These are phyloP conservation scores for Clusia tigrina DNA, from an alignment of 2,888 invertebrate species.

Conservation along the genomic window DNA sequence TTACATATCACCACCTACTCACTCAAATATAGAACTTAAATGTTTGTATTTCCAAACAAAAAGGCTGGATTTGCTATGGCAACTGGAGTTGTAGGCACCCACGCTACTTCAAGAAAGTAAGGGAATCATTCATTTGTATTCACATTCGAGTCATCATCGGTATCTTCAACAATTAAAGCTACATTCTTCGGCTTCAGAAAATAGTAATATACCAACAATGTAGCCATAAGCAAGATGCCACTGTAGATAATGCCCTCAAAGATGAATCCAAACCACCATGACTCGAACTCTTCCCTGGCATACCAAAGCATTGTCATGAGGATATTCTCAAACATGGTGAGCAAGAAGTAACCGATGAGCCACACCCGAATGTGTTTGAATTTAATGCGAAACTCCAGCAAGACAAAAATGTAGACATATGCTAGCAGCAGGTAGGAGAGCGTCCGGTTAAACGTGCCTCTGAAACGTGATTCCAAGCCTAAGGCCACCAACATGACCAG, in stretches of 20 bases:
- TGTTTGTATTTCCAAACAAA: too few species aligned
- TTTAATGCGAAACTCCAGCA: conserved; percentile 81
- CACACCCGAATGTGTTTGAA: conserved; percentile 77
- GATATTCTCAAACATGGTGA: conserved; percentile 74
- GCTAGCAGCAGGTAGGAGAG: conserved; percentile 76
- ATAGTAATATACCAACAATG: conserved; percentile 72
- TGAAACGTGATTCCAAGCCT: conserved; percentile 70
- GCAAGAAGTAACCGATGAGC: conserved; percentile 73
- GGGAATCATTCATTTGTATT: too few species aligned
- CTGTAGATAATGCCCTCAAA: conserved; percentile 71
- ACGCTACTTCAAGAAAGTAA: too few species aligned
- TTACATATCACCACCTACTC: too few species aligned
- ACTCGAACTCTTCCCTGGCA: conserved; percentile 67
- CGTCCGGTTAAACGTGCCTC: conserved; percentile 66
- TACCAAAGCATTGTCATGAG: conserved; percentile 77
- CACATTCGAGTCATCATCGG: background rate
- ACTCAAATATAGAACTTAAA: too few species aligned
- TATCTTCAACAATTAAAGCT: conserved; percentile 61
- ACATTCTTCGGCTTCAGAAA: conserved; percentile 72
- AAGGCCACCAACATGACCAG: conserved; percentile 72
- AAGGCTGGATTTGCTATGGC: too few species aligned
- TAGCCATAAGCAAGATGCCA: conserved; percentile 68
- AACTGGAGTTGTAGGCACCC: too few species aligned
- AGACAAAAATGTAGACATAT: conserved; percentile 77
- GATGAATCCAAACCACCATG: conserved; percentile 77